Conservation (phyloP, 1,140 invertebrate species). For the Zaprionus capensis region DNA sequence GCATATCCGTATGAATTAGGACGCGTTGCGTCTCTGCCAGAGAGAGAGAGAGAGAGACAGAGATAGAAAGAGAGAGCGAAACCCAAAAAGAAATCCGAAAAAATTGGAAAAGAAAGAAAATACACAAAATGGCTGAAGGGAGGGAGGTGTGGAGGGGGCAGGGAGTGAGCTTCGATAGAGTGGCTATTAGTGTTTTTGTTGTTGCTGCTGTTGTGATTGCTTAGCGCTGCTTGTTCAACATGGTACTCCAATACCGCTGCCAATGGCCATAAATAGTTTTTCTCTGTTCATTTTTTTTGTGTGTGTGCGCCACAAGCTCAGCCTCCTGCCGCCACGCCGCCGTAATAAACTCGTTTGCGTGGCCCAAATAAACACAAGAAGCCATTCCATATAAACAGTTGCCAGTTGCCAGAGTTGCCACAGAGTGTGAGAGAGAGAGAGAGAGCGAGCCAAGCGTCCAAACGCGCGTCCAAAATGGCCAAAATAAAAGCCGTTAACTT, state of each 20-base stretch:
- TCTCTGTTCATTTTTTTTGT: conserved; percentile 25
- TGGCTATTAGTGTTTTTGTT: conserved; percentile 47
- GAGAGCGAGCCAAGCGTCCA: conserved; percentile 8
- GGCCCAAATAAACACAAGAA: conserved; percentile 71
- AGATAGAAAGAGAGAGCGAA: not conserved
- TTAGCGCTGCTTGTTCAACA: conserved; percentile 55
- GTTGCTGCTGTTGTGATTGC: conserved; percentile 65
- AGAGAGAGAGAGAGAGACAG: not conserved
- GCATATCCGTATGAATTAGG: conserved; percentile 68
- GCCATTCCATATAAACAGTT: conserved; percentile 63
- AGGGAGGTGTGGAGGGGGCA: not conserved
- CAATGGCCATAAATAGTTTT: conserved; percentile 77
- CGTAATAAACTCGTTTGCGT: conserved; percentile 78
- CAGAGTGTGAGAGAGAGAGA: not conserved
- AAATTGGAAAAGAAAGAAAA: conserved; percentile 48
- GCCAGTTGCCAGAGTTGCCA: conserved; percentile 44
- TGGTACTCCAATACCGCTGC: conserved; percentile 62
- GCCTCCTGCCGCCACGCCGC: conserved; percentile 52
- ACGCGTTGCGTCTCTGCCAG: conserved; percentile 4
- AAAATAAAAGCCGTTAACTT: conserved; percentile 75
- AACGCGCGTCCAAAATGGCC: conserved; percentile 17
- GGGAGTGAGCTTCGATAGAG: conserved; percentile 33
- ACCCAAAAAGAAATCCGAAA: conserved; percentile 11
- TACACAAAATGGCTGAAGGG: conserved; percentile 27
- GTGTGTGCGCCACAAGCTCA: conserved; percentile 1